phyloP scores from a whole-genome alignment of 2,888 invertebrate species.

The Spialia ferax region DNA sequence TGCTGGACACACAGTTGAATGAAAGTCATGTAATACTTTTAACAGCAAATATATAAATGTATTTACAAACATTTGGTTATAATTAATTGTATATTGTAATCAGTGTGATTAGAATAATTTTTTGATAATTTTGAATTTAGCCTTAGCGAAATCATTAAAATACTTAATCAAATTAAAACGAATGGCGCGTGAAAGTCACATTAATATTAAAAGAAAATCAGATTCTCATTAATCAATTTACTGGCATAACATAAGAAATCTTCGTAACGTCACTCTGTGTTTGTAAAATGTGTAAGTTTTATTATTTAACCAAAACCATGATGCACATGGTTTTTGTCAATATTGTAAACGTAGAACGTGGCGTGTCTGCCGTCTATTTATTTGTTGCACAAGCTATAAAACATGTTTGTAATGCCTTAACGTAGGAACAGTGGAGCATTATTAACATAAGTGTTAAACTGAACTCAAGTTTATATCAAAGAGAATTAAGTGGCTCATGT shows the following conservation, averaged over 20 bases:
- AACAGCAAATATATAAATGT: not conserved
- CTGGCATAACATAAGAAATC: not conserved
- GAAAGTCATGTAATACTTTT: too few relatives aligned
- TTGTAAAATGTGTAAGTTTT: not conserved
- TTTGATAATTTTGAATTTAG: not conserved
- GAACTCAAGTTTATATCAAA: slow-evolving; percentile 61
- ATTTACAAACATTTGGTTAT: not conserved
- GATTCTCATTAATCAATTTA: not conserved
- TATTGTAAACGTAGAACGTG: not conserved
- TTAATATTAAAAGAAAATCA: not conserved
- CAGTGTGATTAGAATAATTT: not conserved
- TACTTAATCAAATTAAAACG: too few relatives aligned
- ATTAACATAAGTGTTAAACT: slow-evolving; percentile 70
- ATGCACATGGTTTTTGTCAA: not conserved
- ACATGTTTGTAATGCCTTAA: slow-evolving; percentile 66
- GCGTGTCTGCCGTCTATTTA: slow-evolving; percentile 10
- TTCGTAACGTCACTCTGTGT: not conserved
- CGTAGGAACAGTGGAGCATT: slow-evolving; percentile 55
- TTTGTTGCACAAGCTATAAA: slow-evolving; percentile 38
- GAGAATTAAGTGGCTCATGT: slow-evolving; percentile 42
- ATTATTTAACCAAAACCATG: not conserved
- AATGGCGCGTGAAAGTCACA: not conserved
- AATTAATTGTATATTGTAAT: not conserved
- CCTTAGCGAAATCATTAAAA: not conserved
- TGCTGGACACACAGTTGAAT: too few relatives aligned